Conservation (phyloP, 2,113 vertebrate species). For the Thalassarche chlororhynchos region DNA sequence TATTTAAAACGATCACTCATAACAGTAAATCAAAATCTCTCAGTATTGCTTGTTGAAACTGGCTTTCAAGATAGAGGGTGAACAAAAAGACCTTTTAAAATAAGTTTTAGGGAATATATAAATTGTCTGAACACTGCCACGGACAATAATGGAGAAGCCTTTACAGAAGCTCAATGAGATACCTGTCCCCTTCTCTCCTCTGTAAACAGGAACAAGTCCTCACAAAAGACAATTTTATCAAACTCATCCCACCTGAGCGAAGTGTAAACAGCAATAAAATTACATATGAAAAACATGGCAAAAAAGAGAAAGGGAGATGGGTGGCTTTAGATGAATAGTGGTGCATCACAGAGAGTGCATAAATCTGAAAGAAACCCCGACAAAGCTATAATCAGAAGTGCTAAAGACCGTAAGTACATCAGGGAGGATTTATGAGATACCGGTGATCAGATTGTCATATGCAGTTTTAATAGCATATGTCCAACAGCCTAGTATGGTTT, state of each 20-base stretch:
- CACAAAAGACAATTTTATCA: background rate
- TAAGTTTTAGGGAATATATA: constrained; percentile 26
- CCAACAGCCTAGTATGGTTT: background rate
- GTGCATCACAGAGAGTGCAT: background rate
- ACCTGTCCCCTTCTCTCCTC: background rate
- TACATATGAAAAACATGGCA: background rate
- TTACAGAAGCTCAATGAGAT: background rate
- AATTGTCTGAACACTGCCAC: background rate
- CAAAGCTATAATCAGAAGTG: background rate
- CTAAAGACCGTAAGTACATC: background rate
- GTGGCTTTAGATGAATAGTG: background rate
- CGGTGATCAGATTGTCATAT: background rate
- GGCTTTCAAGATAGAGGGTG: background rate
- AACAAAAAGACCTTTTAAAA: constrained; percentile 34
- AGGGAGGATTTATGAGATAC: background rate
- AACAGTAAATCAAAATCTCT: constrained; percentile 44
- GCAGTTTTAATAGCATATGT: constrained; percentile 10
- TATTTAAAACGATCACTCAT: constrained; percentile 13
- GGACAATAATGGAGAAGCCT: background rate
- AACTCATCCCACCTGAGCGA: background rate
- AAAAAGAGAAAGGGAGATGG: background rate
- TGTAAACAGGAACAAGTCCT: background rate
- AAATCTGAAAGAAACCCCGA: background rate
- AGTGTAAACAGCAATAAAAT: background rate
- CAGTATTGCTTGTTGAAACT: constrained; percentile 12